Percentiles rank a stretch among this genome's conserved stretches.
Evolutionary conservation across 2,797 vertebrate species (phyloP).

Genomic region (Pseudochaenichthys georgianus): DNA sequence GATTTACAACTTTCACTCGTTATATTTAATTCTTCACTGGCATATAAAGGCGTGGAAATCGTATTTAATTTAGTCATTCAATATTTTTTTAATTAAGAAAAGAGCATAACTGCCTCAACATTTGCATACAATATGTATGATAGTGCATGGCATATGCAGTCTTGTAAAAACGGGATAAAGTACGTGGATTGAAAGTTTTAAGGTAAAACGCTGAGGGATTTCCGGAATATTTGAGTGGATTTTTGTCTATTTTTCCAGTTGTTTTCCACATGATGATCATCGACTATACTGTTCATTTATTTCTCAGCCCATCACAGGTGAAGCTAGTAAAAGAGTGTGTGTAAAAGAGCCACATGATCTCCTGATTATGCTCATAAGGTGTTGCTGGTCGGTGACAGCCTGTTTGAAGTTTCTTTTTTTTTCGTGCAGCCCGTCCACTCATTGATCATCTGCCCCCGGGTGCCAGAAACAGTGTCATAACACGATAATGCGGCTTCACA

Average conservation of each 20-base stretch:
- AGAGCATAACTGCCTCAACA: slow-evolving; percentile 5
- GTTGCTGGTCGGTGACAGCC: slow-evolving; percentile 67
- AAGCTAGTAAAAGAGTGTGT: neutral
- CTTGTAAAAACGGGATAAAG: slow-evolving; percentile 28
- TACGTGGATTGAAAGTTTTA: slow-evolving; percentile 6
- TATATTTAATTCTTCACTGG: slow-evolving; percentile 27
- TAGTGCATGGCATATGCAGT: slow-evolving; percentile 7
- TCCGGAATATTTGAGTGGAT: neutral
- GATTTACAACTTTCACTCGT: slow-evolving; percentile 36
- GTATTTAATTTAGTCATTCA: slow-evolving; percentile 39
- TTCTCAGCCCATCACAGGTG: slow-evolving; percentile 22
- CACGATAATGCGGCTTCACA: slow-evolving; percentile 74
- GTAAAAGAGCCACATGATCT: slow-evolving; percentile 45
- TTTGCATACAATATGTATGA: slow-evolving; percentile 39
- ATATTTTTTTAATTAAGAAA: slow-evolving; percentile 27
- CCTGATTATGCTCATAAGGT: slow-evolving; percentile 58
- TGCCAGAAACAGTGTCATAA: slow-evolving; percentile 74
- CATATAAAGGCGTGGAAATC: slow-evolving; percentile 26
- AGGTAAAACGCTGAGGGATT: neutral
- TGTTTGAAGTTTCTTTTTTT: slow-evolving; percentile 54
- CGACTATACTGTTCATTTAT: slow-evolving; percentile 19
- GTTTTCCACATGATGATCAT: neutral
- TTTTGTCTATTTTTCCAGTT: slow-evolving; percentile 17
- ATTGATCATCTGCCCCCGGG: slow-evolving; percentile 75
- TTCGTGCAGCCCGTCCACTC: slow-evolving; percentile 67